Conservation (phyloP, 2,797 vertebrate species). For the Tiaroga cobitis region DNA sequence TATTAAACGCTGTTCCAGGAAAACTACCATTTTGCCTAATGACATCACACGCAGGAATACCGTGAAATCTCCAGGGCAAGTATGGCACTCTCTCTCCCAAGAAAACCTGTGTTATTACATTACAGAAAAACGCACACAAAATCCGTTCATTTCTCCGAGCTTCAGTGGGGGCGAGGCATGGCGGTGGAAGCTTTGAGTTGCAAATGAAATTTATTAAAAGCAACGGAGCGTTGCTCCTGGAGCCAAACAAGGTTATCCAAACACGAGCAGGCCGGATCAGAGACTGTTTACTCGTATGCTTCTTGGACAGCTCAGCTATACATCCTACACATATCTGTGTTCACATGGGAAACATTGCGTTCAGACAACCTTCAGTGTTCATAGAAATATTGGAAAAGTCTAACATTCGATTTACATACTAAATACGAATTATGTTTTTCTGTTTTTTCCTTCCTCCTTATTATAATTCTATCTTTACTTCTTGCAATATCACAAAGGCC, state of each 20-base stretch:
- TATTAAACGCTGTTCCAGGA: constrained; percentile 2
- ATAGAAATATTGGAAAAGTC: background rate
- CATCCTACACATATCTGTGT: constrained; percentile 23
- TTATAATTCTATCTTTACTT: background rate
- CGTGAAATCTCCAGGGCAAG: constrained; percentile 21
- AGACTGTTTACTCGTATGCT: constrained; percentile 28
- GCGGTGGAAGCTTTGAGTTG: constrained; percentile 45
- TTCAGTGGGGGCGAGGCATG: constrained; percentile 28
- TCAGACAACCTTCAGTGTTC: background rate
- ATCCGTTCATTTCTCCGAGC: constrained; percentile 36
- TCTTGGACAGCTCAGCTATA: constrained; percentile 27
- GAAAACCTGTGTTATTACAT: constrained; percentile 43
- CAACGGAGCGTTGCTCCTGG: constrained; percentile 46
- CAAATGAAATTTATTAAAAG: constrained; percentile 54
- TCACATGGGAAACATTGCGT: background rate
- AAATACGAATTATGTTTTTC: background rate
- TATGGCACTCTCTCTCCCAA: background rate
- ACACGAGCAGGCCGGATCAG: constrained; percentile 38
- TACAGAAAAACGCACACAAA: constrained; percentile 36
- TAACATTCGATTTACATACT: background rate
- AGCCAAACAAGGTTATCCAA: constrained; percentile 55
- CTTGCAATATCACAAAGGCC: background rate
- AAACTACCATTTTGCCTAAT: constrained; percentile 34
- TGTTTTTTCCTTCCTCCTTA: background rate
- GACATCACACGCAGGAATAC: constrained; percentile 32